These are phyloP conservation scores for Acropora yongei DNA, from an alignment of 64 coral and sea anemone species.

Conservation along the genomic window DNA sequence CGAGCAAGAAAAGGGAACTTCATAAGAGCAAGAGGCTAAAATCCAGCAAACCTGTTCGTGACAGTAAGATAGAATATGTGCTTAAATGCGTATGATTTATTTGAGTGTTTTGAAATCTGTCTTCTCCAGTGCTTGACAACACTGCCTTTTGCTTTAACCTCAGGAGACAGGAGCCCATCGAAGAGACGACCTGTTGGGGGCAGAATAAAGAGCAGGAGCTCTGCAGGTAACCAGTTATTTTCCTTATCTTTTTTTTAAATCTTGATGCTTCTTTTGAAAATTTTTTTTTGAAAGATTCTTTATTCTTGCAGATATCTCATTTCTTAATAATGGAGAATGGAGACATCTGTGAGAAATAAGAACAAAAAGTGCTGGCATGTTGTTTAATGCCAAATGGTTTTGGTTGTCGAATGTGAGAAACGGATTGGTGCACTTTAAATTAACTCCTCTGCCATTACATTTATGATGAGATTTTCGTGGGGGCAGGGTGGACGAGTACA, in stretches of 20 bases:
- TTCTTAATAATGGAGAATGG: too few species aligned
- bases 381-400: too few species aligned
- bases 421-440: too few species aligned
- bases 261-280: not conserved
- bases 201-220: not conserved
- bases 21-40: not conserved
- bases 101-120: not conserved
- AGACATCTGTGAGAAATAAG: too few species aligned
- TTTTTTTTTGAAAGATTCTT: too few species aligned
- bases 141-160: not conserved
- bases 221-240: slow-evolving; percentile 31
- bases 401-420: too few species aligned
- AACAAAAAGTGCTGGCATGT: too few species aligned
- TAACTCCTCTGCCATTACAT: too few species aligned
- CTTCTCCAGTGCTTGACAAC: not conserved
- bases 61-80: slow-evolving; percentile 1
- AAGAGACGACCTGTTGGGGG: not conserved
- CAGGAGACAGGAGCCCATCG: slow-evolving; percentile 12
- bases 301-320: too few species aligned
- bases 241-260: too few species aligned
- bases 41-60: slow-evolving; percentile 6
- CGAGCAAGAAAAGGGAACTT: not conserved
- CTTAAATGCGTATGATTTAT: not conserved
- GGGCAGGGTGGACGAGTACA: too few species aligned
- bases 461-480: too few species aligned